Base-by-base conservation (phyloP, 2,888 invertebrate genomes). In the Dendrolimus pini region DNA sequence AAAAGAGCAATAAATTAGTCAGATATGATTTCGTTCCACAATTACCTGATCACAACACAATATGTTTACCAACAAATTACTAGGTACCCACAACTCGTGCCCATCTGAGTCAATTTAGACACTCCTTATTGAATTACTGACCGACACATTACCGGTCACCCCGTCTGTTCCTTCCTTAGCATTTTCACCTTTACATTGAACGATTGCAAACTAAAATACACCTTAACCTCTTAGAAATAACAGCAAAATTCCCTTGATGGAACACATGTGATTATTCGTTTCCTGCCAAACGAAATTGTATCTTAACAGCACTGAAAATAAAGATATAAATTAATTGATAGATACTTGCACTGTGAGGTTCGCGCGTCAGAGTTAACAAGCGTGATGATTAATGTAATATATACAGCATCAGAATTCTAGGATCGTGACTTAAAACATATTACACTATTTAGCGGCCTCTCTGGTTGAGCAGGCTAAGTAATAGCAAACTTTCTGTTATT, bases 31-130 rank as follows among this genome's bases (percentile, higher is more conserved):
- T 18, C 18, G 18, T 18, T 18, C 18, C 18, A 18, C 18, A 18
- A 18, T 18, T 18, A 18, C 2, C 42, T 42, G 42, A 42, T 2
- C 42, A 10, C 42, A 82, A 82, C 82, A 83, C 82, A 83, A 83
- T 83, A 83, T 84, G 84, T 88, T 86, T 83, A 79, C 82, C 68
- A 83, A 82, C 85, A 85, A 88, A 87, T 87, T 86, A 83, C 80
- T 74, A 70, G 71, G 68, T 58, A 41, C 66, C 82, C 84, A 74
- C 83, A 85, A 82, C 82, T 78, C 68, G 71, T 75, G 74, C 82
- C 78, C 85, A 87, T 89, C 83, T 77, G 80, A 86, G 82, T 85
- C 85, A 87, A 88, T 86, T 88, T 86, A 77, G 85, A 83, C 77
- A 80, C 81, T 78, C 85, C 83, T 89, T 86, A 89, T 88, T 88